Evolutionary conservation across 2,113 vertebrate genomes (phyloP).

Genomic region (Neogale vison): DNA sequence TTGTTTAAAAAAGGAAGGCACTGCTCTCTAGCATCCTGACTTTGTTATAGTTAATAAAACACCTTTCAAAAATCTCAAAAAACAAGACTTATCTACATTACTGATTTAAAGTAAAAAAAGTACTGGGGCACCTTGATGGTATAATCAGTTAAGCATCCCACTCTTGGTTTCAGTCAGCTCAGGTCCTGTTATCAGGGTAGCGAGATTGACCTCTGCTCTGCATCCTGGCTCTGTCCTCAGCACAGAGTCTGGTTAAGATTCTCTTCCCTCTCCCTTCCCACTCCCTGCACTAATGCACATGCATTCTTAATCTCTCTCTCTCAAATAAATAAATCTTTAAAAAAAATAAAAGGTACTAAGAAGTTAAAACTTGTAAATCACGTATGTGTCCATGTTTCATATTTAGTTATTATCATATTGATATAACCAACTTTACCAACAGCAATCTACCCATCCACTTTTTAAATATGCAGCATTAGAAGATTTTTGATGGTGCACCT

Average conservation of each 20-base stretch:
- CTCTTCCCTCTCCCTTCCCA: background rate
- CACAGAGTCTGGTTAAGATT: background rate
- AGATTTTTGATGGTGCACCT: background rate
- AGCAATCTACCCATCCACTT: background rate
- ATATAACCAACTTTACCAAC: slow-evolving; percentile 23
- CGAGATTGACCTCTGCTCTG: background rate
- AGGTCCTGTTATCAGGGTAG: background rate
- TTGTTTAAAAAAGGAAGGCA: background rate
- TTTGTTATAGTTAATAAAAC: background rate
- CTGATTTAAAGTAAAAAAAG: background rate
- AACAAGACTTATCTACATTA: background rate
- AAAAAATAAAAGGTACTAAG: background rate
- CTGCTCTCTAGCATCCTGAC: background rate
- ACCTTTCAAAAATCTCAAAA: slow-evolving; percentile 15
- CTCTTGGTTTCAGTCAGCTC: background rate
- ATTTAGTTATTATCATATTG: background rate
- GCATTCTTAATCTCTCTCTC: too few species aligned
- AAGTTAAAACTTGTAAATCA: background rate
- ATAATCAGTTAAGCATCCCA: background rate
- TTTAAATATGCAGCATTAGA: background rate
- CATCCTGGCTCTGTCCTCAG: background rate
- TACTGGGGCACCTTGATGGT: background rate
- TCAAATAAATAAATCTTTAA: background rate
- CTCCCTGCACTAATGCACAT: too few species aligned
- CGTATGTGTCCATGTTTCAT: background rate